Evolutionary conservation across 2,888 invertebrate species (phyloP), one percentile per base, ranked within the genome.

Genomic region (Nomada flava): DNA sequence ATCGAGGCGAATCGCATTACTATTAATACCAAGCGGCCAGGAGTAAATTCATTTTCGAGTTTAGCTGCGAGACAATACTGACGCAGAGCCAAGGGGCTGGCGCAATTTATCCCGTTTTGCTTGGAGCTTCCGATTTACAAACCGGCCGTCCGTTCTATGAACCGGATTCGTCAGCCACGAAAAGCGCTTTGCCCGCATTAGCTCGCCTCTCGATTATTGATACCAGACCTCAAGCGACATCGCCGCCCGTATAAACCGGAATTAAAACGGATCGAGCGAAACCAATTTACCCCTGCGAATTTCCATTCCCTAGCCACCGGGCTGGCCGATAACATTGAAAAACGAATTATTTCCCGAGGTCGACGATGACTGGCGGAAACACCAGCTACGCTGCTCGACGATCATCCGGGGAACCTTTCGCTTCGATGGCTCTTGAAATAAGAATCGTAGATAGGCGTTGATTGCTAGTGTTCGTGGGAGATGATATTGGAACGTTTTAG

Each of bases 261-360:
- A 86, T 87, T 88, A 87, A 86, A 88, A 86, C 78, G 76, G 71
- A 70, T 76, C 76, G 74, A 47, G 76, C 73, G 83, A 77, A 85
- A 84, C 68, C 76, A 86, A 70, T 75, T 78, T 86, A 88, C 83
- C 80, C 52, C 65, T 62, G 26, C 76, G 88, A 77, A 83, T 88
- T 82, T 81, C 82, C 63, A 87, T 86, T 81, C 77, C 76, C 63
- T 4, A 50, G 42, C 36, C 44, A 4, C 55, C 53, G 63, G n/a
- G 5, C 55, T 23, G 50, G n/a, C 20, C 70, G 80, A 71, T 82
- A 82, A 67, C 70, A 63, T 55, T 71, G 74, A 50, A 74, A 71
- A 80, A 73, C 75, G 82, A 80, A 80, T 71, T 80, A 63, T 65
- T 69, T 57, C 53, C 36, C 36, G 59, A 18, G 20, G 52, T 75